phyloP scores from a whole-genome alignment of 2,888 invertebrate species.

The Meiosimyza platycephala region DNA sequence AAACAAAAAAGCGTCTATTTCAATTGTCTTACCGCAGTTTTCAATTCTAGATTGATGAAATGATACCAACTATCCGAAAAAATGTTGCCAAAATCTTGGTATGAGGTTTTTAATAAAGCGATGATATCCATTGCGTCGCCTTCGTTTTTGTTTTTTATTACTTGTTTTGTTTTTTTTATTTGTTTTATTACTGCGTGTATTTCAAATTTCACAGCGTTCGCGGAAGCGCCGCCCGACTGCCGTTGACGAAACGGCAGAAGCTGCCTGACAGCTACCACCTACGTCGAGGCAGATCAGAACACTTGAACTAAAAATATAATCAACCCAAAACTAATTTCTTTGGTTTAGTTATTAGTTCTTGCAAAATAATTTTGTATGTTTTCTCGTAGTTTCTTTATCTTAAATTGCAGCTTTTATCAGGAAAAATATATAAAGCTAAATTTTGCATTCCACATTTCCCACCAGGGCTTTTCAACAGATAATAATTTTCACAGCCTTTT shows the following conservation, averaged over 20 bases:
- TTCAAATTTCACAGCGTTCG: conserved; percentile 12
- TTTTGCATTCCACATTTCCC: conserved; percentile 3
- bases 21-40: conserved; percentile 68
- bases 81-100: conserved; percentile 57
- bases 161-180: not conserved
- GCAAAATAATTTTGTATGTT: too few relatives aligned
- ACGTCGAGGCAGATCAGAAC: not conserved
- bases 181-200: not conserved
- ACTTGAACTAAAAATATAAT: conserved; percentile 10
- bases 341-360: not conserved
- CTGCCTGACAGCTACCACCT: not conserved
- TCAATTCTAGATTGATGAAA: conserved; percentile 70
- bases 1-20: not conserved
- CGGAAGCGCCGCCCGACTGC: not conserved
- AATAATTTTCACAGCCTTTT: conserved; percentile 16
- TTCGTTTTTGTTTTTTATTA: conserved; percentile 27
- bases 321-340: not conserved
- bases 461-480: not conserved
- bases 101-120: conserved; percentile 53
- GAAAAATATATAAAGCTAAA: not conserved
- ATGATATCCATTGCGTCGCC: conserved; percentile 54
- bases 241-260: not conserved
- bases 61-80: conserved; percentile 68
- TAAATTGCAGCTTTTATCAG: not conserved
- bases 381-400: not conserved